A percentile compares a stretch with the other conserved stretches of the same genome.
Evolutionary conservation across 1,140 invertebrate species (phyloP).

Genomic region (Drosophila rufa): DNA sequence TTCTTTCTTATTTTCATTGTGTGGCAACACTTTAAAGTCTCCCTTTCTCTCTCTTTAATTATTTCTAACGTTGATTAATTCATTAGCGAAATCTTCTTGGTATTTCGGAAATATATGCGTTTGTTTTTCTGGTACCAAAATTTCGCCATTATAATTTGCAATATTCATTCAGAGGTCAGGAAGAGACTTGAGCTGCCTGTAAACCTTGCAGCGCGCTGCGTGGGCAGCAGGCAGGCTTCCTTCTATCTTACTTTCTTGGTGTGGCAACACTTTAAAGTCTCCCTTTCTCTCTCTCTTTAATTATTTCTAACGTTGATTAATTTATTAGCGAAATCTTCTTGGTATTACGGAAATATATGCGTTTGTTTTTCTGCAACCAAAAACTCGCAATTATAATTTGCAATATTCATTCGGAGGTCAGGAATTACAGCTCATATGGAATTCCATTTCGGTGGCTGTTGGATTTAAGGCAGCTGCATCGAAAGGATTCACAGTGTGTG

Average conservation of each 20-base stretch:
- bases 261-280: not conserved
- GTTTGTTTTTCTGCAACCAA: not conserved
- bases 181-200: not conserved
- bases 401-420: not conserved
- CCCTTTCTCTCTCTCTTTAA: not conserved
- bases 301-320: not conserved
- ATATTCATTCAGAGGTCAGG: not conserved
- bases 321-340: not conserved
- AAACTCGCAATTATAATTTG: not conserved
- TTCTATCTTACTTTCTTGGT: too few relatives aligned
- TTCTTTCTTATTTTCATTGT: too few relatives aligned
- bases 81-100: not conserved
- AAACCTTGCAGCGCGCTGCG: too few relatives aligned
- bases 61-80: not conserved
- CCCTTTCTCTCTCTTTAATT: not conserved
- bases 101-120: not conserved
- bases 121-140: not conserved
- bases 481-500: not conserved
- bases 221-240: too few relatives aligned
- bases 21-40: not conserved
- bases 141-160: not conserved
- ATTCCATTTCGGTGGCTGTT: not conserved
- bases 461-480: not conserved
- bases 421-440: not conserved
- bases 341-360: not conserved